Percentiles rank a stretch among this genome's conserved stretches.
phyloP scores from a whole-genome alignment of 2,888 invertebrate genomes.

The Drosophila conformis region DNA sequence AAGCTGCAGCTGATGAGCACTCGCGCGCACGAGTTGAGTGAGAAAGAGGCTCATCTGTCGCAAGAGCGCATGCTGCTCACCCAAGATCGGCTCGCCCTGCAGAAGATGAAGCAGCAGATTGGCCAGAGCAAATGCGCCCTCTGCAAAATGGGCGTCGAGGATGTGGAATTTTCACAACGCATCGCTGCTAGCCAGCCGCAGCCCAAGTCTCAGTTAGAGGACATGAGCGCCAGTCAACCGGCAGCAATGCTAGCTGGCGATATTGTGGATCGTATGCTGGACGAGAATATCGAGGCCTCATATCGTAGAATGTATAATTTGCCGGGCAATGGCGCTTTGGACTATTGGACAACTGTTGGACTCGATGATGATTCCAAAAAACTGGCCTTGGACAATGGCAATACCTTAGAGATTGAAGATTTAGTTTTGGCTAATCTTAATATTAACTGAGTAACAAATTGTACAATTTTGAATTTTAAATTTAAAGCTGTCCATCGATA shows the following conservation, averaged over 20 bases:
- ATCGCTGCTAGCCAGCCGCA: slow-evolving; percentile 8
- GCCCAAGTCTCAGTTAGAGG: not conserved
- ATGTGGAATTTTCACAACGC: slow-evolving; percentile 71
- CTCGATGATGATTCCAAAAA: slow-evolving; percentile 81
- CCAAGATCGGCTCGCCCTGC: slow-evolving; percentile 82
- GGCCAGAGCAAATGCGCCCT: slow-evolving; percentile 82
- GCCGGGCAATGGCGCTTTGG: slow-evolving; percentile 29
- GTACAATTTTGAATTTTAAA: slow-evolving; percentile 1
- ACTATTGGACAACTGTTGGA: slow-evolving; percentile 61
- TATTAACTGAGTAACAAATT: slow-evolving; percentile 8
- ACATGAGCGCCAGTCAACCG: slow-evolving; percentile 3
- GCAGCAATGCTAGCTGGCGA: slow-evolving; percentile 36
- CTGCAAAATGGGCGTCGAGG: slow-evolving; percentile 82
- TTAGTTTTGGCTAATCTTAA: slow-evolving; percentile 43
- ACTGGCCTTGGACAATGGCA: slow-evolving; percentile 62
- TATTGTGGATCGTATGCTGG: slow-evolving; percentile 81
- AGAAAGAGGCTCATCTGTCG: slow-evolving; percentile 82
- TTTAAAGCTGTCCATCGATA: slow-evolving; percentile 4
- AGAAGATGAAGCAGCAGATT: slow-evolving; percentile 76
- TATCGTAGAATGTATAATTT: slow-evolving; percentile 76
- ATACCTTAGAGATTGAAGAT: slow-evolving; percentile 47
- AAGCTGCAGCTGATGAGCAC: slow-evolving; percentile 81
- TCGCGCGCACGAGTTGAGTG: slow-evolving; percentile 79
- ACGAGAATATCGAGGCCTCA: slow-evolving; percentile 82
- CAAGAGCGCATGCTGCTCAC: slow-evolving; percentile 82